Percentiles rank a stretch among this genome's conserved stretches.
phyloP scores from a whole-genome alignment of 2,888 invertebrate species.

The Byasa hedistus region DNA sequence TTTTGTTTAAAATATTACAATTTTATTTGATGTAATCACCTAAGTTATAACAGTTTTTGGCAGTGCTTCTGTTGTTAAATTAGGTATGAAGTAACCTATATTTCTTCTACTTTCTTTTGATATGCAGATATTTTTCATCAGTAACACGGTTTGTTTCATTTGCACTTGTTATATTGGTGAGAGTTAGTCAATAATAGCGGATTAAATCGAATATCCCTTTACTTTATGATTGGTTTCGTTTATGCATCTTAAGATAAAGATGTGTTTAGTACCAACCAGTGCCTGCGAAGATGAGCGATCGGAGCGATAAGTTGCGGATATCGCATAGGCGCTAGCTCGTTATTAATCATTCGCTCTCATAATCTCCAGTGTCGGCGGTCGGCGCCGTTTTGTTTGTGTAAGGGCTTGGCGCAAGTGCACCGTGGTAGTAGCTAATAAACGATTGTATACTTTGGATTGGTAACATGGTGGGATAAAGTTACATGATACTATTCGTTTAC shows the following conservation, averaged over 20 bases:
- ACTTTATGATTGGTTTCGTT: neutral
- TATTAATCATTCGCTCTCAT: constrained; percentile 74
- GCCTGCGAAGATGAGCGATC: constrained; percentile 13
- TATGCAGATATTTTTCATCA: no score
- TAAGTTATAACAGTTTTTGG: no score
- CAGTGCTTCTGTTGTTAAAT: no score
- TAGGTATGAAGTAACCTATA: no score
- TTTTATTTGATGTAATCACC: no score
- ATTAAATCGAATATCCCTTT: no score
- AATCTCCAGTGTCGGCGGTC: constrained; percentile 62
- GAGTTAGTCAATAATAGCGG: no score
- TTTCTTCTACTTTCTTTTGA: no score
- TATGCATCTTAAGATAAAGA: neutral
- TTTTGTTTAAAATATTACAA: no score
- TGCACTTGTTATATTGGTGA: no score
- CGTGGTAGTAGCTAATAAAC: neutral
- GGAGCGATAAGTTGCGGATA: constrained; percentile 24
- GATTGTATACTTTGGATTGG: neutral
- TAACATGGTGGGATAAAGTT: neutral
- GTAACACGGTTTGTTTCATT: no score
- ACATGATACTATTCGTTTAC: neutral
- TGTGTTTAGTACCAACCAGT: neutral
- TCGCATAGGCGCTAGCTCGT: constrained; percentile 57
- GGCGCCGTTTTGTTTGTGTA: constrained; percentile 73
- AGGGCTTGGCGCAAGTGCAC: constrained; percentile 64